Base-by-base conservation (phyloP, 2,888 invertebrate genomes). In the Apoderus coryli region DNA sequence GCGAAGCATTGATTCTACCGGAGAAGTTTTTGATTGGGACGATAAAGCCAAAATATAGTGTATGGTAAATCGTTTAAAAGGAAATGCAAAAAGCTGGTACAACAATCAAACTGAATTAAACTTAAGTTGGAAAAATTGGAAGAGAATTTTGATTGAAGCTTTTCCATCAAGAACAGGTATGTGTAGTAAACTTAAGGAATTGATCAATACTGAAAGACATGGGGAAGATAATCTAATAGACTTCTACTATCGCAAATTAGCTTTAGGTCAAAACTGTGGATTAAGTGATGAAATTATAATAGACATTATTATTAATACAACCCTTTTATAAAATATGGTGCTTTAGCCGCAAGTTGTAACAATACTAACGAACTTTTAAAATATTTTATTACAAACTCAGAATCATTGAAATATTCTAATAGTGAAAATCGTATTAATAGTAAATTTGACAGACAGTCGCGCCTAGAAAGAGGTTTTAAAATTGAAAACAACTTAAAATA, bases 11-110 rank as follows among this genome's bases (percentile, higher is more conserved):
- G 32, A 32, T 32, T 4, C 32, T 3, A 32, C 32, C 11, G 33
- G 33, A 16, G 29, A 33, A 4, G 14, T 33, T 9, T 33, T 29
- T 16, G 29, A 30, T n/a, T 31, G 33, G 33, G 33, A 31, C 19
- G 33, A 25, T 9, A 33, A 29, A 11, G 14, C 29, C 7, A 23
- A 15, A 4, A 33, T 33, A 13, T 33, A 15, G 11, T 33, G 33
- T 10, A 33, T 33, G 33, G 13, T 24, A 12, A 33, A 24, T 11
- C 22, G 16, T 10, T 15, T 33, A 3, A 12, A n/a, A 22, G 33
- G 29, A 3, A 23, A 33, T 31, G 29, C 33, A 3, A 33, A 24
- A 31, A 31, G 4, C 6, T 33, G 33, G 29, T 33, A 33, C 13
- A 14, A 33, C 12, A 31, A 33, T 15, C 33, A 33, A 30, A 11